Percentiles rank a stretch among this genome's conserved stretches.
Evolutionary conservation across 1,140 invertebrate species (phyloP).

Genomic region (Pogonomyrmex californicus): DNA sequence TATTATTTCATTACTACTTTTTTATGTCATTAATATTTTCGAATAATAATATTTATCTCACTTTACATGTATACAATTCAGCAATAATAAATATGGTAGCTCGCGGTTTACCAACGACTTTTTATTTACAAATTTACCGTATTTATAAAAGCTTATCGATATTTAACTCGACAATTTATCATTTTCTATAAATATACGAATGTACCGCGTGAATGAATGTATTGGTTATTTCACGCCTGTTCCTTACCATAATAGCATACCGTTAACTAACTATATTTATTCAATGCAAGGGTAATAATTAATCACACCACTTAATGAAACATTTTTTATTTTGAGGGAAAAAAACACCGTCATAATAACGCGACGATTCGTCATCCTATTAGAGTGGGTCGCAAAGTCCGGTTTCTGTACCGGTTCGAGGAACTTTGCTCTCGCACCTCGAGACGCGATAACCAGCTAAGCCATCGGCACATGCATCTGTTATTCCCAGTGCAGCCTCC

Average conservation of each 20-base stretch:
- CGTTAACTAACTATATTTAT: neutral
- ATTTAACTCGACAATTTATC: neutral
- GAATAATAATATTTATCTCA: neutral
- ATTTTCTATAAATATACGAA: neutral
- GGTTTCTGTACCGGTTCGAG: neutral
- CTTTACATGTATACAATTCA: neutral
- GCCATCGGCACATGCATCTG: neutral
- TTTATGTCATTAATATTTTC: neutral
- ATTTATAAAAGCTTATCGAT: neutral
- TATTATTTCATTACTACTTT: neutral
- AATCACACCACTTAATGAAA: neutral
- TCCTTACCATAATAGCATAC: neutral
- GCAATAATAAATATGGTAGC: neutral
- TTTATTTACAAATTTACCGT: neutral
- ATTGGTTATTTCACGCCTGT: neutral
- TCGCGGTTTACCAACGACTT: neutral
- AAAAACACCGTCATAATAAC: neutral
- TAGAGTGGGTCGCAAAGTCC: slow-evolving; percentile 14
- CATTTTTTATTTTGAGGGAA: neutral
- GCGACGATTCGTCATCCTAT: neutral
- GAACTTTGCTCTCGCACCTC: slow-evolving; percentile 36
- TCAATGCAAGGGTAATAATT: neutral
- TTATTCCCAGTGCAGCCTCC: neutral
- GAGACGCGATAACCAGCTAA: slow-evolving; percentile 42
- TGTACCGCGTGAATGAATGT: neutral